Evolutionary conservation across 2,888 invertebrate species (phyloP), one percentile per base, ranked within the genome.

Genomic region (Chrysomela aeneicollis): DNA sequence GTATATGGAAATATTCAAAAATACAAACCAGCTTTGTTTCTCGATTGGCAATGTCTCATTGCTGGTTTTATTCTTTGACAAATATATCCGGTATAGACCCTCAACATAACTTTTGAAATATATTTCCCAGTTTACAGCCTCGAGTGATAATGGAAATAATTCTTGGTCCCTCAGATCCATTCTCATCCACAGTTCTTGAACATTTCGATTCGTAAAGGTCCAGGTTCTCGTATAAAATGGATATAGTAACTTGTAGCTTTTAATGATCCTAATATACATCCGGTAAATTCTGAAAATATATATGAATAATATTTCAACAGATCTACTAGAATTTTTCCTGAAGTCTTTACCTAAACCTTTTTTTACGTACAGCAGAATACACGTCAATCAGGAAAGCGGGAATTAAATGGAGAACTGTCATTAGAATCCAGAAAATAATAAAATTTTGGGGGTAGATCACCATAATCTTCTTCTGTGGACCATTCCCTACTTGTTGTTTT

Each of bases 171-270:
- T 46, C 26, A 17, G 9, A 26, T 57, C 22, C 30, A 46, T 46
- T 15, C 22, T 30, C 8, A 22, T n/a, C 57, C 57, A 57, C 2
- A 57, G 10, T 6, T 30, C 26, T 12, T 12, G n/a, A 8, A 57
- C 12, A 9, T 57, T 57, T 6, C 26, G 17, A 17, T 46, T 46
- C 3, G 4, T 22, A 12, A 57, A 57, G 3, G 19, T 46, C 57
- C 57, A 57, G 3, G 46, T 57, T 1, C 46, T 57, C 26, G 57
- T 22, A 15, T 26, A 46, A 10, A 57, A 30, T 4, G 57, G 57
- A 18, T 15, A 17, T 6, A 57, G 15, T 8, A 57, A 2, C 0
- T 1, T 1, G 6, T 46, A 46, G 6, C 26, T 6, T 17, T 57
- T 57, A 3, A 18, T 15, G 9, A 32, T 9, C 12, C 18, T 46